Conservation (phyloP, 2,797 vertebrate species). For the Myiothlypis chrysogaster region DNA sequence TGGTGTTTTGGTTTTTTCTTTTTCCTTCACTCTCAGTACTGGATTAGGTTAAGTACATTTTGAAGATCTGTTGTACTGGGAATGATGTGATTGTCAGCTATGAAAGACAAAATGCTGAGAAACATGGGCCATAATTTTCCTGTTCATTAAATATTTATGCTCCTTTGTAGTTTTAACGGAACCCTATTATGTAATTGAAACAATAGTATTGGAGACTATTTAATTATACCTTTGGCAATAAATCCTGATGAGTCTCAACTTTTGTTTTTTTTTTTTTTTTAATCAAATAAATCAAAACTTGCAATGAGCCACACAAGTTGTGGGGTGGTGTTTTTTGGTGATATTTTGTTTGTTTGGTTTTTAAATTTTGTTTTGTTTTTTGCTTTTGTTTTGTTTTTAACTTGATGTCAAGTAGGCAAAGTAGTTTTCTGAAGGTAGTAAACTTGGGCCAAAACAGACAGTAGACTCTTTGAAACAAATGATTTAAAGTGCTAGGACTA, state of each 20-base stretch:
- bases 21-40: neutral
- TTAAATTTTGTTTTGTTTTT: neutral
- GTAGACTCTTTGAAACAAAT: neutral
- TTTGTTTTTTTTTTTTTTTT: neutral
- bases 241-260: neutral
- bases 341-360: neutral
- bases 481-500: neutral
- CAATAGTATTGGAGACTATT: neutral
- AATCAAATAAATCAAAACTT: slow-evolving; percentile 24
- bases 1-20: neutral
- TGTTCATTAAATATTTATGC: neutral
- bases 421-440: neutral
- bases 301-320: neutral
- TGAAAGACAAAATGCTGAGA: slow-evolving; percentile 1
- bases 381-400: neutral
- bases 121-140: neutral
- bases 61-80: neutral
- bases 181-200: neutral
- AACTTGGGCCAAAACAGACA: neutral
- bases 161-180: neutral
- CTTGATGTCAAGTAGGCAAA: neutral
- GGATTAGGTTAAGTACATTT: neutral
- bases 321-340: neutral
- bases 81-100: neutral
- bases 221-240: slow-evolving; percentile 8